Percentiles rank a stretch among this genome's conserved stretches.
phyloP scores from a whole-genome alignment of 2,797 vertebrate genomes.

The Hippopotamyrus pictus region DNA sequence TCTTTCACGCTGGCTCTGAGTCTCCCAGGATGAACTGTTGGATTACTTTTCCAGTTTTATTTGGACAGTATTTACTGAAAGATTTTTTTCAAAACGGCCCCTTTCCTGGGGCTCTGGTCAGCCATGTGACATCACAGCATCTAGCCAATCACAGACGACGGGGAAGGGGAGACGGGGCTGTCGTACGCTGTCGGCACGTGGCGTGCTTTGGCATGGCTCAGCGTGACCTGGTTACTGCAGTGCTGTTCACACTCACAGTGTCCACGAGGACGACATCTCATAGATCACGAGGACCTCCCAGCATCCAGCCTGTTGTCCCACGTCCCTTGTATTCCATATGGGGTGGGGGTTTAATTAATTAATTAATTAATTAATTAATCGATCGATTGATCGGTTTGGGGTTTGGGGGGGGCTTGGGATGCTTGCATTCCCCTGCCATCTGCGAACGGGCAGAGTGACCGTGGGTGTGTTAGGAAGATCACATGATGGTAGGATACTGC shows the following conservation, averaged over 20 bases:
- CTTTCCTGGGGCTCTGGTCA: neutral
- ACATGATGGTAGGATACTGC: neutral
- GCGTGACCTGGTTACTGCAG: neutral
- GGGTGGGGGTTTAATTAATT: neutral
- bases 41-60: neutral
- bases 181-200: neutral
- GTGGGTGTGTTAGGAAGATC: neutral
- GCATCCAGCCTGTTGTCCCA: conserved; percentile 1
- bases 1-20: neutral
- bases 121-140: neutral
- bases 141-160: neutral
- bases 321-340: neutral
- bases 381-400: no score
- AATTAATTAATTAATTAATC: no score
- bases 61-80: neutral
- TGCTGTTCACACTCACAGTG: neutral
- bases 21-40: neutral
- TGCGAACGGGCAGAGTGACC: neutral
- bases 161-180: neutral
- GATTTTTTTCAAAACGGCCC: neutral
- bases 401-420: neutral
- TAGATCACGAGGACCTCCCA: neutral
- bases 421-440: neutral
- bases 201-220: neutral
- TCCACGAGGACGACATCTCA: neutral